Base-by-base conservation (phyloP, 2,888 invertebrate species). In the Spilosoma lubricipeda region DNA sequence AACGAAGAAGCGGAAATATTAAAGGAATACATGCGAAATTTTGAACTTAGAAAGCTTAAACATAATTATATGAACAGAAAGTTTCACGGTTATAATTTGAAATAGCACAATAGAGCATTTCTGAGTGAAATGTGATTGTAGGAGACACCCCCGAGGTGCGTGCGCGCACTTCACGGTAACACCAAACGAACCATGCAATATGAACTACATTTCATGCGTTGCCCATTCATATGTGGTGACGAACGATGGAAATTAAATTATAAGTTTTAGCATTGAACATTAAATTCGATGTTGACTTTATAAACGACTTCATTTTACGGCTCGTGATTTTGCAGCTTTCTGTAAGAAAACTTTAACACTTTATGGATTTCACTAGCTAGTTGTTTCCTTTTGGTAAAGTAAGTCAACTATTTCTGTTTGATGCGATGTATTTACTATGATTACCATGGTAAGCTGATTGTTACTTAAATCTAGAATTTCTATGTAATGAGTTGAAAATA, bases 161-260 rank as follows among this genome's bases (percentile, higher is more conserved):
- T 84, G 86, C 77, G 78, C 77, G 80, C 84, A 74, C 77, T 78
- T 70, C 79, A 74, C 75, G 73, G 65, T 68, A 65, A 67, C 68
- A 84, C 68, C 81, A 84, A 91, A 81, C 90, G 87, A 87, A 91
- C 90, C 92, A 87, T 92, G 87, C 81, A 87, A 83, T 81, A 79
- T 91, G 93, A 82, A 84, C 93, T 89, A 93, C 87, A 91, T 93
- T 92, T 92, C 90, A 91, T 89, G 91, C 90, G 79, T 82, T 85
- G 81, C 77, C 85, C 79, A 81, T 81, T 85, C 81, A 83, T 78
- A 81, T 81, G 79, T 84, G 75, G 76, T 81, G 81, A 80, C 79
- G 78, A 83, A 79, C 79, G 72, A 79, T 86, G 70, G 79, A 84
- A 84, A 83, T 82, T 81, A 75, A 82, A 86, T 81, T 74, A 83